Evolutionary conservation across 2,797 vertebrate species (phyloP), one percentile per base, ranked within the genome.

Genomic region (Ctenosaura bakeri): DNA sequence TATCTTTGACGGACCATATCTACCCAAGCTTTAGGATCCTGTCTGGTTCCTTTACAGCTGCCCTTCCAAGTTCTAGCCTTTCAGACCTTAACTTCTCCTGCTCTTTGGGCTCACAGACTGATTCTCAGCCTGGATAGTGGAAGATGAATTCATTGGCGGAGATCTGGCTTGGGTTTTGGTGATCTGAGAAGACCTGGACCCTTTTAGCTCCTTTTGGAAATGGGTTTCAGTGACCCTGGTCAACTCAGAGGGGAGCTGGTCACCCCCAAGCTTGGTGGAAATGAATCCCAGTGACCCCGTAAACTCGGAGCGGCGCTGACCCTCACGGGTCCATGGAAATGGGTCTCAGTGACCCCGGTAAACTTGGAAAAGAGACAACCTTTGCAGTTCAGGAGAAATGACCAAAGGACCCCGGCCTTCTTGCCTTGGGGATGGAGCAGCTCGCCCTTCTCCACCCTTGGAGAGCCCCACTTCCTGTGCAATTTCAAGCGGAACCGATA

Each of bases 111-210:
- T 18, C 56, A 35, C 83, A 88, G 88, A 89, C 95, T 94, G 88
- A 89, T 94, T 94, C 96, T 94, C 93, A 94, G 95, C 18, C 95
- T 95, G 96, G 95, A 97, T 95, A 96, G 95, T 90, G 62, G 92
- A 94, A 96, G 96, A 96, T 95, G 97, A 97, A 86, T 88, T 91
- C 87, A 91, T 69, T 84, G 69, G 93, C 85, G 3, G 3, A n/a
- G 88, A 83, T 83, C 86, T 0, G 0, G 78, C 74, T 26, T 26
- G 9, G 46, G 42, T 50, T 50, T 22, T 24, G 29, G 76, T 95
- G 90, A 83, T 62, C 93, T 90, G 62, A 4, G 50, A 18, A 0
- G 50, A 77, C 50, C 20, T 52, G 56, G 71, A 90, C 12, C 54
- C 42, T 91, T 56, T 62, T 42, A 0, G 13, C 18, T 14, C 4